Conservation (phyloP, 2,113 vertebrate species). For the Tricholaema leucomelas region DNA sequence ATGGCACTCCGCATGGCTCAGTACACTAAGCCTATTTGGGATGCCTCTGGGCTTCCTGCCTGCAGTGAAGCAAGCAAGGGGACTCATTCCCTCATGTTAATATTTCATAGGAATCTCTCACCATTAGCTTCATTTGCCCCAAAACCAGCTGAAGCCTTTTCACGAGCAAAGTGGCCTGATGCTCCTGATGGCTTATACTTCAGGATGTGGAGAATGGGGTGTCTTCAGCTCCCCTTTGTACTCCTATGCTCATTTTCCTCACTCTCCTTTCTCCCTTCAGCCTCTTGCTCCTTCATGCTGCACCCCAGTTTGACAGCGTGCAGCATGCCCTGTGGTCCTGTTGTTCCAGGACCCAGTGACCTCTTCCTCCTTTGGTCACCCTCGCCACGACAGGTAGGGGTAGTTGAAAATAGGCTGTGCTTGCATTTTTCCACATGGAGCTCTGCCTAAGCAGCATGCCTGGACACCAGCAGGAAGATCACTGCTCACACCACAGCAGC, state of each 20-base stretch:
- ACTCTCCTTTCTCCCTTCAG: not conserved
- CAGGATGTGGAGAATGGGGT: accelerated
- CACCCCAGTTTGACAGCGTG: not conserved
- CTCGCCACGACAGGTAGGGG: accelerated
- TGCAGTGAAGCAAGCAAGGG: not conserved
- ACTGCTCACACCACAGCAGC: not conserved
- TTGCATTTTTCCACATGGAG: accelerated
- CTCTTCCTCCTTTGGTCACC: not conserved
- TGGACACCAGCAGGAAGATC: not conserved
- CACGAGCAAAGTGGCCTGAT: not conserved
- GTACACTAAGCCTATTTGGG: not conserved
- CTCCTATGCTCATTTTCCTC: not conserved
- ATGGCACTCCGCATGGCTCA: accelerated
- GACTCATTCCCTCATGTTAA: not conserved
- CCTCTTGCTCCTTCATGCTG: not conserved
- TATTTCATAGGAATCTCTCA: not conserved
- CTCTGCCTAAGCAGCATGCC: accelerated
- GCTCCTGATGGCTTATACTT: not conserved
- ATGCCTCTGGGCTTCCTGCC: not conserved
- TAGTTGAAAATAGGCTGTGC: not conserved
- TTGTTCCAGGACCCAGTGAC: too few species aligned
- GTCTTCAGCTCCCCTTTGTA: not conserved
- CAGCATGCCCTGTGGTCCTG: not conserved
- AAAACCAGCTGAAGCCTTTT: not conserved
- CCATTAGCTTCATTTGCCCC: not conserved